Base-by-base conservation (phyloP, 2,797 vertebrate species). In the Cossypha caffra region DNA sequence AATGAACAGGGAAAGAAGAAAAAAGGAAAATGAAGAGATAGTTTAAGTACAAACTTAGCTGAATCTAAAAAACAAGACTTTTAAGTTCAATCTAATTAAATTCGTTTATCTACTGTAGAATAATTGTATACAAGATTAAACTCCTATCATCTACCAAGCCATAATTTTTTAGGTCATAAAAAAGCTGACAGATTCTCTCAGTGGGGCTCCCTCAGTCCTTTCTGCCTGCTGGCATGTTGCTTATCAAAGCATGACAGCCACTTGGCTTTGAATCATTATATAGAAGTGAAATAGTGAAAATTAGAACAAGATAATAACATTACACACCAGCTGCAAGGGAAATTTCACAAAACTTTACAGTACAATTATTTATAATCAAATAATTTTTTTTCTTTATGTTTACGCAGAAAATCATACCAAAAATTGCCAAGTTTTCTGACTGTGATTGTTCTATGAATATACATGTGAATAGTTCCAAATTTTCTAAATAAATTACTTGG, bases 401-500 rank as follows among this genome's bases (percentile, higher is more conserved):
- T 95, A 90, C 69, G 75, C 16, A 72, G 61, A 85, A 77, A 91
- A 71, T 80, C n/a, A n/a, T 93, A 61, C 45, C 47, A 91, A 72
- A 89, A 95, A 72, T 74, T 64, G 45, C 40, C 25, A 11, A 14
- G 21, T 91, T 93, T 93, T 77, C 62, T 92, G 63, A 78, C 68
- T 93, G 51, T 85, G 38, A 50, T 82, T 74, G n/a, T 87, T 78
- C 29, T 78, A 5, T 74, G 43, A 67, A 55, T 81, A 83, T 55
- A 67, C 23, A 77, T 59, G 43, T 90, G 69, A 88, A 87, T 66
- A 62, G 58, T 74, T 92, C 23, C 43, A 64, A 29, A 63, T 92
- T 94, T 94, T 93, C 59, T 94, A 88, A 96, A 95, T 95, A 95
- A 96, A 96, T 72, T 42, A 55, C 43, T 86, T 88, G 23, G 16